Base-by-base conservation (phyloP, 23 tunicate species). In the Styela clava region DNA sequence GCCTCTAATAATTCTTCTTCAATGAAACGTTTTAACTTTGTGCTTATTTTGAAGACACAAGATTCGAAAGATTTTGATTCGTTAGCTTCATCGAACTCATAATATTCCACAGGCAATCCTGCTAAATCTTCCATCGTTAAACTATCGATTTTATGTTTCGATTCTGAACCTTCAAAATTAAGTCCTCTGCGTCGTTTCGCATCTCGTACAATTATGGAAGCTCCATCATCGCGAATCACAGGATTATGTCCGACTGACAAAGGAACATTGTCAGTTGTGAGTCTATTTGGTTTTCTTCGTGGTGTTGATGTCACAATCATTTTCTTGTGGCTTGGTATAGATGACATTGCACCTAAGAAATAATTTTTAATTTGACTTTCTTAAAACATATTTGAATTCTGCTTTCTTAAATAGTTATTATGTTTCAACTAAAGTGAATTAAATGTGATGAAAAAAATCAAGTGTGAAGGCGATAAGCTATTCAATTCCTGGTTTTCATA, bases 1-100 rank as follows among this genome's bases (percentile, higher is more conserved):
- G 64, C 64, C 20, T 52, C 65, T 16, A 76, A 56, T 24, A 76
- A 52, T 56, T 76, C 81, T 25, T 76, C 81, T 31, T 76, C 81
- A 0, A 76, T 44, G 27, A 76, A 76, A 26, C 33, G 25, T 27
- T 52, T 36, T 26, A 67, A 22, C 16, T 67, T 67, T 12, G 71
- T 16, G 22, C 22, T 29, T 67, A 67, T 67, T 27, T 22, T 29
- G 22, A 67, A 67, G 22, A 27, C 16, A 16, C 24, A 22, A 0
- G 30, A 25, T 18, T 67, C 71, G 19, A 25, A 27, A 67, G 0
- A 16, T 1, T 25, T 27, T 25, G 21, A 19, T 18, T 25, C 0
- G 30, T 67, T 24, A 25, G 71, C 18, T 1, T 67, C 71, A 29
- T 67, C 71, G n/a, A 22, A 67, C 24, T 67, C 71, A 29, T 67